phyloP scores from a whole-genome alignment of 2,888 invertebrate genomes.

The Parthenolecanium corni region DNA sequence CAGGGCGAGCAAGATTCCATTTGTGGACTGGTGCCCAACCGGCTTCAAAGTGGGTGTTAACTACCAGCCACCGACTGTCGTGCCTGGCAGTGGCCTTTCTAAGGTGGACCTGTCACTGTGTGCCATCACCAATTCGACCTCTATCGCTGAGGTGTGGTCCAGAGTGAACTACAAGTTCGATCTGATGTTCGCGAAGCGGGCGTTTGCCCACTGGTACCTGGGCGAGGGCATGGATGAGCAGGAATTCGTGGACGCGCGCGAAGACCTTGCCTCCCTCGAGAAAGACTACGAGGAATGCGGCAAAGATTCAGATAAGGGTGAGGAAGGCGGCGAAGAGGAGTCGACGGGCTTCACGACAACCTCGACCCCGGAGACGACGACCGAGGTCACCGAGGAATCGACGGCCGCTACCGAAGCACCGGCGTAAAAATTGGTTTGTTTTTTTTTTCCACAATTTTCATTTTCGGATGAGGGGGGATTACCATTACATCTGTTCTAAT shows the following conservation, averaged over 20 bases:
- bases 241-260: no score
- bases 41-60: constrained; percentile 17
- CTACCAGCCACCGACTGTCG: constrained; percentile 1
- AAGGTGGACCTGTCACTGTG: constrained; percentile 3
- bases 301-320: constrained; percentile 1
- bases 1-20: background rate
- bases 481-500: no score
- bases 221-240: constrained; percentile 18
- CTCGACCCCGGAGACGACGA: background rate
- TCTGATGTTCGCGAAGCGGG: constrained; percentile 17
- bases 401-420: no score
- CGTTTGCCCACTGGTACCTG: constrained; percentile 8
- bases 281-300: no score
- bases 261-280: constrained; percentile 5
- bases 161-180: constrained; percentile 16
- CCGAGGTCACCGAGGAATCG: background rate
- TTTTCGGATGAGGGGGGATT: no score
- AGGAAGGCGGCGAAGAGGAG: background rate
- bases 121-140: constrained; percentile 4
- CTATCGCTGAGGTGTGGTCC: constrained; percentile 13
- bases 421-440: no score
- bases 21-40: no score
- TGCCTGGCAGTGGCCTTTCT: no score
- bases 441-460: no score
- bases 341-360: background rate